Evolutionary conservation across 2,113 vertebrate genomes (phyloP).

Genomic region (Pseudopodoces humilis): DNA sequence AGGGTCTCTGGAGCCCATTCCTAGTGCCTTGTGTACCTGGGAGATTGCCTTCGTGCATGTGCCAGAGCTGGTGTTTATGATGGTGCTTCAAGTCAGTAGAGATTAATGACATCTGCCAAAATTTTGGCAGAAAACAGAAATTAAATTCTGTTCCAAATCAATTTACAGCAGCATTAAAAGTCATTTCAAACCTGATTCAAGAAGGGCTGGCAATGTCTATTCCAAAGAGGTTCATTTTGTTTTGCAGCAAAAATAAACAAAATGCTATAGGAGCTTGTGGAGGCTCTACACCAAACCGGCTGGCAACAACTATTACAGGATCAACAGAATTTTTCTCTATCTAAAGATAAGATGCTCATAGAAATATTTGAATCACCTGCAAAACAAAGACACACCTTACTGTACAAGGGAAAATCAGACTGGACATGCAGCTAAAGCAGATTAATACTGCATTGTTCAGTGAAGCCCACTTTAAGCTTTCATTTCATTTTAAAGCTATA

Average conservation of each 20-base stretch:
- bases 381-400: background rate
- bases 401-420: background rate
- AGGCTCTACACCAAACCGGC: background rate
- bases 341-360: background rate
- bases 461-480: background rate
- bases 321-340: background rate
- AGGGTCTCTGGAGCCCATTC: background rate
- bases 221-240: background rate
- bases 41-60: background rate
- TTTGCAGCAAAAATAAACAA: constrained; percentile 25
- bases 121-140: constrained; percentile 24
- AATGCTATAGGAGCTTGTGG: background rate
- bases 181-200: background rate
- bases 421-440: background rate
- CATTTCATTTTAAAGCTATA: background rate
- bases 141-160: constrained; percentile 30
- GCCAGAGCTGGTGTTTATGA: background rate
- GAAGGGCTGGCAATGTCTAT: background rate
- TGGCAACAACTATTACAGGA: background rate
- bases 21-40: background rate
- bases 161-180: constrained; percentile 17
- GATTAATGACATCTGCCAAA: constrained; percentile 28
- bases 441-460: background rate
- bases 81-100: constrained; percentile 1
- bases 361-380: background rate